These are phyloP conservation scores for Lutjanus argentimaculatus DNA, from an alignment of 2,797 vertebrate genomes.

Conservation along the genomic window DNA sequence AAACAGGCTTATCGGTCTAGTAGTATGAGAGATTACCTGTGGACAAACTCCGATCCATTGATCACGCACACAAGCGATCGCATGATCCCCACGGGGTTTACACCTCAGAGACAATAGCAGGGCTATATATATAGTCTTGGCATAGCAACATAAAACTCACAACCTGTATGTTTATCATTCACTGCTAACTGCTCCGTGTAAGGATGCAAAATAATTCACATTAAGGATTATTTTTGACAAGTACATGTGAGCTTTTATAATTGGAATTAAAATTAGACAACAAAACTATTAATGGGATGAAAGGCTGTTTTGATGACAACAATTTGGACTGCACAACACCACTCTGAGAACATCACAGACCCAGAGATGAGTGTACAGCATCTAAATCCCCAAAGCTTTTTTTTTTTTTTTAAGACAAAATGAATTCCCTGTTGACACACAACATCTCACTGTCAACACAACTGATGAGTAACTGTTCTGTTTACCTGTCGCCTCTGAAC, in stretches of 20 bases:
- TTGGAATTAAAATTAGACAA: conserved; percentile 14
- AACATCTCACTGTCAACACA: conserved; percentile 32
- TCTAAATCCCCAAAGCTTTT: conserved; percentile 23
- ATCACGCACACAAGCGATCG: too few species aligned
- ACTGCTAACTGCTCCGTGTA: background rate
- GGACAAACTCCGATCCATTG: too few species aligned
- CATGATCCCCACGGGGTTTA: too few species aligned
- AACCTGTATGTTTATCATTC: background rate
- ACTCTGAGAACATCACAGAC: conserved; percentile 21
- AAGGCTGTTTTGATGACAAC: conserved; percentile 16
- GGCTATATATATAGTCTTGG: too few species aligned
- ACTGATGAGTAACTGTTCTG: conserved; percentile 18
- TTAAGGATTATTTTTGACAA: background rate
- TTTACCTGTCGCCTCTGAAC: conserved; percentile 22
- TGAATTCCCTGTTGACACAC: conserved; percentile 29
- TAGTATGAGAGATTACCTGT: too few species aligned
- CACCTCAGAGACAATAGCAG: too few species aligned
- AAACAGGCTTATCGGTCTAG: too few species aligned
- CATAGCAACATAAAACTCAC: background rate
- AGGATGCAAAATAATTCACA: background rate
- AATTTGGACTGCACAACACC: conserved; percentile 17
- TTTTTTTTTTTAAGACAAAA: background rate
- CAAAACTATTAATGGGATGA: conserved; percentile 31
- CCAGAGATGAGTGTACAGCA: conserved; percentile 3
- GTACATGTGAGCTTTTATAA: conserved; percentile 12